Base-by-base conservation (phyloP, 2,888 invertebrate species). In the Acanthopleura granulata region DNA sequence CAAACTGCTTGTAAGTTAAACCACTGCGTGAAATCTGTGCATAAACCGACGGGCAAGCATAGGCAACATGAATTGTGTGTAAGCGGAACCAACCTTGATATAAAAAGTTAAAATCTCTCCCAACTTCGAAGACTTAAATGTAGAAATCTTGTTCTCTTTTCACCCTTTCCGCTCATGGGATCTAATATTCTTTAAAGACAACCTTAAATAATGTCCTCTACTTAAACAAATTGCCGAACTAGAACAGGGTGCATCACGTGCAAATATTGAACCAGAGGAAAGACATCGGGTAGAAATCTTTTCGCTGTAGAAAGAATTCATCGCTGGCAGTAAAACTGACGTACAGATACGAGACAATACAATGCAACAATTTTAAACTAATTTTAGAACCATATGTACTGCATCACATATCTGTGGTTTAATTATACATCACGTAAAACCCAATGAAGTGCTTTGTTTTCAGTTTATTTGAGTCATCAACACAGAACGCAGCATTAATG, bases 211-310 rank as follows among this genome's bases (percentile, higher is more conserved):
- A 6, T 40, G 4, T 40, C 40, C 4, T 40, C 40, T 40, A 40
- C 40, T 3, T 40, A 9, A 40, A 40, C 40, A 40, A 40, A 40
- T 3, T 40, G 9, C 40, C n/a, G 12, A 57, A 57, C 57, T 57
- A n/a, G 57, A 18, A 22, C 57, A 22, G 18, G 22, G 57, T 12
- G 57, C 57, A 57, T 57, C 57, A 22, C 57, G 57, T 57, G n/a
- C 3, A 22, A 57, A 57, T 57, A 57, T 22, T 22, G 22, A 57
- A n/a, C 18, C 57, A 57, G 18, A 57, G 57, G 57, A 57, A 57
- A 57, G 57, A 57, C 57, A n/a, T 57, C 22, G 57, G 57, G 57
- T 22, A 57, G 57, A 57, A 57, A 57, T 22, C 57, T 57, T 57
- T 57, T 22, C 57, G 57, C 22, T 18, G 57, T 57, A 22, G 18